phyloP scores from a whole-genome alignment of 2,797 vertebrate genomes.

The Geotrypetes seraphini region DNA sequence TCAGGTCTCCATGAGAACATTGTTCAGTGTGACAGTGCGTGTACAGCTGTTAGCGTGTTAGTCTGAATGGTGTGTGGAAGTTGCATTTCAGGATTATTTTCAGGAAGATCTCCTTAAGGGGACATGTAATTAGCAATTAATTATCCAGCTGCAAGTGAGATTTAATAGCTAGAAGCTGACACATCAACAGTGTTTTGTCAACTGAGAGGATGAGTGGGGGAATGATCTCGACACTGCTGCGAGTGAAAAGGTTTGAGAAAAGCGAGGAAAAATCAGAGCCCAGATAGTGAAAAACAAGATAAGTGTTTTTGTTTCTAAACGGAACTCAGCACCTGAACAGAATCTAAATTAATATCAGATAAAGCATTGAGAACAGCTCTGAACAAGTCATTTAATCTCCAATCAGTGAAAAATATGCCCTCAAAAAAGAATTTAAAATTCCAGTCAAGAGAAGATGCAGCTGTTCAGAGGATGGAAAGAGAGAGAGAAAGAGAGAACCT shows the following conservation, averaged over 20 bases:
- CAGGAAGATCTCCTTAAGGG: not conserved
- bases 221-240: constrained; percentile 35
- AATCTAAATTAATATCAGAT: constrained; percentile 26
- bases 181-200: constrained; percentile 40
- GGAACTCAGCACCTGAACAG: constrained; percentile 36
- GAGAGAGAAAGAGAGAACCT: too few relatives aligned
- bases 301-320: constrained; percentile 48
- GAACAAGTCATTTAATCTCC: constrained; percentile 42
- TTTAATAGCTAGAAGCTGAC: constrained; percentile 40
- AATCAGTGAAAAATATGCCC: constrained; percentile 22
- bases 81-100: not conserved
- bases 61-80: not conserved
- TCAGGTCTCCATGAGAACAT: too few relatives aligned
- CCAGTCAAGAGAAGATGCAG: constrained; percentile 1
- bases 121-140: constrained; percentile 40
- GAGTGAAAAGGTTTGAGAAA: constrained; percentile 12
- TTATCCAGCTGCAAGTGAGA: constrained; percentile 27
- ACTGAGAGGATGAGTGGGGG: constrained; percentile 27
- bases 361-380: constrained; percentile 31
- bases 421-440: constrained; percentile 1
- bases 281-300: constrained; percentile 42
- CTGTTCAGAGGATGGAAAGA: too few relatives aligned
- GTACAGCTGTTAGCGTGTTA: not conserved
- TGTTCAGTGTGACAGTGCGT: not conserved
- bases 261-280: constrained; percentile 33